Evolutionary conservation across 2,888 invertebrate genomes (phyloP).

Genomic region (Troides oblongomaculatus): DNA sequence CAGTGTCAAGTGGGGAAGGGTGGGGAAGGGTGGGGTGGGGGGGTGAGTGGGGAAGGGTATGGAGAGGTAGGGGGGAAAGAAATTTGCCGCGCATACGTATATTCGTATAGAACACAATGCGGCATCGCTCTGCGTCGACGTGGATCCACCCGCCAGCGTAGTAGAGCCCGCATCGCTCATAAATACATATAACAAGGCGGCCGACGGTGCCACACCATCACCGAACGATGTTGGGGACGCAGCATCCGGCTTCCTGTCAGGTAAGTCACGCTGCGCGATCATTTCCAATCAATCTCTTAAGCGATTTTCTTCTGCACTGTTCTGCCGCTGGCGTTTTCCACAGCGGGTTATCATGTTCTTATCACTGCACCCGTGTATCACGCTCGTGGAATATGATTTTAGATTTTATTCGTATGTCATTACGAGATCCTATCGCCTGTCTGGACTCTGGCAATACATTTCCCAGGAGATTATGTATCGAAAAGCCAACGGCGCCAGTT

Average conservation of each 20-base stretch:
- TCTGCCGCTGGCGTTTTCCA: constrained; percentile 50
- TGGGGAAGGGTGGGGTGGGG: constrained; percentile 30
- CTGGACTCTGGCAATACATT: not conserved
- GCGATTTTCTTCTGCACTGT: constrained; percentile 39
- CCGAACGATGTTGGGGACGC: constrained; percentile 39
- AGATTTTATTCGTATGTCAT: constrained; percentile 11
- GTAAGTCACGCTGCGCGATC: constrained; percentile 63
- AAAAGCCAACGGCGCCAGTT: not conserved
- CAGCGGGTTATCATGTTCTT: constrained; percentile 44
- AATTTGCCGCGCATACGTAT: constrained; percentile 54
- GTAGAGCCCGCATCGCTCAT: constrained; percentile 51
- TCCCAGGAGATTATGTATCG: not conserved
- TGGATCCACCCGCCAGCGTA: constrained; percentile 60
- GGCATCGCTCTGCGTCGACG: constrained; percentile 70
- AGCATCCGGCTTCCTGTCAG: constrained; percentile 42
- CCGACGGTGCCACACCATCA: constrained; percentile 46
- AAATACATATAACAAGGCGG: constrained; percentile 55
- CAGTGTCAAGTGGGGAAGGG: constrained; percentile 34
- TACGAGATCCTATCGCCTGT: not conserved
- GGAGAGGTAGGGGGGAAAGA: constrained; percentile 39
- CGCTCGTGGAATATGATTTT: constrained; percentile 18
- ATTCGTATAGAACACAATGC: constrained; percentile 66
- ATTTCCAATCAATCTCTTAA: constrained; percentile 33
- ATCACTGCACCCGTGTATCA: constrained; percentile 40
- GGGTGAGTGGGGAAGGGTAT: constrained; percentile 30